Conservation (phyloP, 2,113 vertebrate genomes). For the Stegostoma tigrinum region DNA sequence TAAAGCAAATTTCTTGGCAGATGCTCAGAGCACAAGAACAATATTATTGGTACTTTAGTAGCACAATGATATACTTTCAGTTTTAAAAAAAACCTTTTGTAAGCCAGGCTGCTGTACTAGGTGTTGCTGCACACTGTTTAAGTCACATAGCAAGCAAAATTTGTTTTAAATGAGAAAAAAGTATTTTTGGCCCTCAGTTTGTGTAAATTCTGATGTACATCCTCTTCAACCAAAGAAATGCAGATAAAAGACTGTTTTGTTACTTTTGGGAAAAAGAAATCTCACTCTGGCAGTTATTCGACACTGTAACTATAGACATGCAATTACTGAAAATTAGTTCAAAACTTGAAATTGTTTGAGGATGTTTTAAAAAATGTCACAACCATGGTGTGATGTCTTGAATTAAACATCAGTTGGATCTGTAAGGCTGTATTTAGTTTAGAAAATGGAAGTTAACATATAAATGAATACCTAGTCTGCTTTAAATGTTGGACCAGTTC, state of each 20-base stretch:
- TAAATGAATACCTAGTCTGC: not conserved
- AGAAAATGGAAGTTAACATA: not conserved
- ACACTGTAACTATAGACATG: not conserved
- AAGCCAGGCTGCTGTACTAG: not conserved
- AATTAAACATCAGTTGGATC: not conserved
- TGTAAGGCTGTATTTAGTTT: not conserved
- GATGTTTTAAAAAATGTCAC: not conserved
- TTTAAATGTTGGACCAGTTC: not conserved
- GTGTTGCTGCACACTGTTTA: slow-evolving; percentile 7
- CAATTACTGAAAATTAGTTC: not conserved
- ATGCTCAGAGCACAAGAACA: not conserved
- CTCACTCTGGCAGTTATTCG: not conserved
- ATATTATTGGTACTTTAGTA: not conserved
- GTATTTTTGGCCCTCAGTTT: not conserved
- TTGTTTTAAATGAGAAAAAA: slow-evolving; percentile 13
- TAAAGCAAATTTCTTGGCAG: not conserved
- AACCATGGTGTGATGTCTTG: not conserved
- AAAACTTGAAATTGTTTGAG: not conserved
- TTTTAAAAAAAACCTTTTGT: not conserved
- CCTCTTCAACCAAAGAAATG: not conserved
- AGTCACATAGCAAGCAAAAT: slow-evolving; percentile 1
- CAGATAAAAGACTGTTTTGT: not conserved
- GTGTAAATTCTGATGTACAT: not conserved
- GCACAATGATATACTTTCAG: not conserved
- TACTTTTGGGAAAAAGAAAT: not conserved